Evolutionary conservation across 2,888 invertebrate species (phyloP).

Genomic region (Vandiemenella viatica): DNA sequence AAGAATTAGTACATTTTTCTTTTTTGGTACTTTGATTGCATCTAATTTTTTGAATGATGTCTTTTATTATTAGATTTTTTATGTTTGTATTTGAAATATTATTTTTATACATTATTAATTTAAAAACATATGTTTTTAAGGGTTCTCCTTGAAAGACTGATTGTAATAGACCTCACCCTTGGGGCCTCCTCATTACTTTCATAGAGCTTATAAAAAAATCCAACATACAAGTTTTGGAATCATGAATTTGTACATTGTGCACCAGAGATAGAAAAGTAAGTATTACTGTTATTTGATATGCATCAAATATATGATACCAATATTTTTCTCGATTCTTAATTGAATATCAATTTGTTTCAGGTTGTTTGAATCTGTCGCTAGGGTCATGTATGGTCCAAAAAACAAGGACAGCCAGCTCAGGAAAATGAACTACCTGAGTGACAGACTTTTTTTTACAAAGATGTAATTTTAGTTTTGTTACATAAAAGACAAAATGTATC

Average conservation of each 20-base stretch:
- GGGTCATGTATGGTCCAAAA: constrained; percentile 86
- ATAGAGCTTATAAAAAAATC: constrained; percentile 98
- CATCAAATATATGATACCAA: too few species aligned
- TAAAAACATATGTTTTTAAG: too few species aligned
- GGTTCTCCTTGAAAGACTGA: constrained; percentile 87
- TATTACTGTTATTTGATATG: constrained; percentile 19
- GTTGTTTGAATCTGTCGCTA: constrained; percentile 89
- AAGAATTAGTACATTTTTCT: too few species aligned
- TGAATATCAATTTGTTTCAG: constrained; percentile 34
- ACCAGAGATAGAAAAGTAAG: constrained; percentile 97
- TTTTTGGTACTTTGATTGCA: too few species aligned
- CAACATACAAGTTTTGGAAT: constrained; percentile 95
- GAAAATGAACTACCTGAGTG: constrained; percentile 55
- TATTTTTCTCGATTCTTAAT: constrained; percentile 3
- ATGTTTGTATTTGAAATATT: too few species aligned
- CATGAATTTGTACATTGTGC: constrained; percentile 99
- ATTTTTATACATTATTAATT: too few species aligned
- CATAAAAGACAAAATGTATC: too few species aligned
- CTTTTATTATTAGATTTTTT: too few species aligned
- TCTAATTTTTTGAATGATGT: too few species aligned
- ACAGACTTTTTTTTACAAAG: too few species aligned
- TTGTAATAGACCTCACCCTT: constrained; percentile 98
- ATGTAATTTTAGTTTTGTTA: too few species aligned
- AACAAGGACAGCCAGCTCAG: constrained; percentile 47
- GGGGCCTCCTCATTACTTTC: constrained; percentile 97